Base-by-base conservation (phyloP, 2,797 vertebrate species). In the Lophius americanus region DNA sequence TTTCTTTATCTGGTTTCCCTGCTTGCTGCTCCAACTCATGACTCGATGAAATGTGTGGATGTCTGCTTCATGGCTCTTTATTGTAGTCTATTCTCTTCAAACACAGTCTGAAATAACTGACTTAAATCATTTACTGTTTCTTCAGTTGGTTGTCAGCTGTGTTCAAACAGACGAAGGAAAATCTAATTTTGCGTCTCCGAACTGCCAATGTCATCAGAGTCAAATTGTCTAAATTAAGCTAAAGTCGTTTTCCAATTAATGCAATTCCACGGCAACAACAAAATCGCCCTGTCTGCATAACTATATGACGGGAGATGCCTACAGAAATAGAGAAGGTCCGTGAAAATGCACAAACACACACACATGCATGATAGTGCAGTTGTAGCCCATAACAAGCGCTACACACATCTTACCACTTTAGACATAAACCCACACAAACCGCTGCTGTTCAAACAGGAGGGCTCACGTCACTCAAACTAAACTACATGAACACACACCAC, bases 281-380 rank as follows among this genome's bases (percentile, higher is more conserved):
- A 73, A 76, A 74, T 60, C 50, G 72, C 46, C 48, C 59, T 57
- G 68, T 80, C 73, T 73, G 54, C 68, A 7, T 33, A 6, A 55
- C 66, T 71, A 76, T 72, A 64, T 70, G 67, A 79, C 75, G 70
- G 75, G 77, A 87, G 87, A 64, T 51, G 73, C 81, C 81, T 84
- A 85, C 76, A 68, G 32, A 78, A 51, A 14, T 78, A 85, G 85
- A 85, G 60, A 7, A 13, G 48, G 3, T 52, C 3, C 51, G 46
- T 52, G 65, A 32, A 38, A 10, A 12, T 42, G n/a, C 59, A 52
- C 53, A 58, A 23, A 74, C 42, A 54, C 42, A 69, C 14, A 60
- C 39, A 62, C n/a, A 46, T 13, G 5, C 56, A 9, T 36, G 12
- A 47, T 46, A 7, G 10, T 57, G 39, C 54, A 58, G 52, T 62